phyloP scores from a whole-genome alignment of 2,888 invertebrate genomes.

The Boloria selene region DNA sequence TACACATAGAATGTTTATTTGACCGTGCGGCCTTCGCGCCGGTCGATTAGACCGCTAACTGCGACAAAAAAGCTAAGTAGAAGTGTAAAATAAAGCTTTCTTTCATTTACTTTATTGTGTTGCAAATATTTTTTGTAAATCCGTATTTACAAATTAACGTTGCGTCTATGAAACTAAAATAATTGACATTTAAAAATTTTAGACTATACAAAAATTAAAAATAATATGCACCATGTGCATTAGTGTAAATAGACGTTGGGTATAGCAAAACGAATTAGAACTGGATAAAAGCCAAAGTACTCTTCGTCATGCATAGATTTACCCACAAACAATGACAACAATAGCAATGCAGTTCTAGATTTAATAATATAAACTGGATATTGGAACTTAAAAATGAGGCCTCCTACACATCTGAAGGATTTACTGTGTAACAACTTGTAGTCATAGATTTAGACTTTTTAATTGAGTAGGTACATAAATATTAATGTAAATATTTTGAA shows the following conservation, averaged over 20 bases:
- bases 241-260: constrained; percentile 64
- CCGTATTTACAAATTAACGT: too few relatives aligned
- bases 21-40: constrained; percentile 56
- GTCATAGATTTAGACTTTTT: too few relatives aligned
- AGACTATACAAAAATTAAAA: constrained; percentile 20
- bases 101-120: too few relatives aligned
- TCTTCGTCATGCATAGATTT: constrained; percentile 41
- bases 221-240: constrained; percentile 54
- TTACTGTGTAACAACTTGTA: too few relatives aligned
- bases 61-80: too few relatives aligned
- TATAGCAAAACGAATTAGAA: constrained; percentile 52
- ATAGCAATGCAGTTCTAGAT: constrained; percentile 26
- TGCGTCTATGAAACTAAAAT: not conserved
- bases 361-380: not conserved
- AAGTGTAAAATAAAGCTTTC: too few relatives aligned
- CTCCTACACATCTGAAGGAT: too few relatives aligned
- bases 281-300: constrained; percentile 40
- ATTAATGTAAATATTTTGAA: too few relatives aligned
- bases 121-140: too few relatives aligned
- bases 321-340: constrained; percentile 43
- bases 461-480: too few relatives aligned
- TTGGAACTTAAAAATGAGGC: too few relatives aligned
- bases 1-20: constrained; percentile 77
- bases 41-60: constrained; percentile 52
- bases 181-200: not conserved